Evolutionary conservation across 2,113 vertebrate species (phyloP).

Genomic region (Nycticorax nycticorax): DNA sequence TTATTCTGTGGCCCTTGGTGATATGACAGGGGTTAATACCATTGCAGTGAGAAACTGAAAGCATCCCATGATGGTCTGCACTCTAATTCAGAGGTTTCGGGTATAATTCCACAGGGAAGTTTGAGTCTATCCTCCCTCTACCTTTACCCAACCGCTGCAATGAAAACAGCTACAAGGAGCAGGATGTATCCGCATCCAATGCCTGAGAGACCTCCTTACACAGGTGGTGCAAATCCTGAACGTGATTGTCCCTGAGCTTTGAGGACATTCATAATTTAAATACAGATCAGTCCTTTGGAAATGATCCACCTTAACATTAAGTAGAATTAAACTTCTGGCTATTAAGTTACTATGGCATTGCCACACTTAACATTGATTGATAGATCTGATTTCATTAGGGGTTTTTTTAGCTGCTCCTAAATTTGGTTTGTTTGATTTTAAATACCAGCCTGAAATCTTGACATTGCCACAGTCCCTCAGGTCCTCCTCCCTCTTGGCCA

Average conservation of each 20-base stretch:
- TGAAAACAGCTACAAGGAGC: neutral
- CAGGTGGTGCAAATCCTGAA: neutral
- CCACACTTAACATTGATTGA: neutral
- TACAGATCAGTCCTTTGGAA: neutral
- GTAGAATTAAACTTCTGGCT: neutral
- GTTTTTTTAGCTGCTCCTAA: neutral
- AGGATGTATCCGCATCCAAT: neutral
- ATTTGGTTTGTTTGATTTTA: neutral
- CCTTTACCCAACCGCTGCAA: neutral
- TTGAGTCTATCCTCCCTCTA: neutral
- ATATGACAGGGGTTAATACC: neutral
- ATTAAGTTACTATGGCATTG: neutral
- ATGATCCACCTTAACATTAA: neutral
- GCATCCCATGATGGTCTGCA: neutral
- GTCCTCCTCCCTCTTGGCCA: neutral
- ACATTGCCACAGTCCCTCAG: neutral
- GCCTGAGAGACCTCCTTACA: neutral
- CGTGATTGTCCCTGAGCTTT: neutral
- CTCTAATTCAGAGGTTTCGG: neutral
- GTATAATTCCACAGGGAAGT: neutral
- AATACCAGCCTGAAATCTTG: neutral
- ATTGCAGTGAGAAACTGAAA: neutral
- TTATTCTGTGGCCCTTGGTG: neutral
- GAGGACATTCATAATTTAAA: neutral
- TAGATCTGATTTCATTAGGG: neutral